These are phyloP conservation scores for Bombus haemorrhoidalis DNA, from an alignment of 1,140 invertebrate genomes.

Conservation along the genomic window DNA sequence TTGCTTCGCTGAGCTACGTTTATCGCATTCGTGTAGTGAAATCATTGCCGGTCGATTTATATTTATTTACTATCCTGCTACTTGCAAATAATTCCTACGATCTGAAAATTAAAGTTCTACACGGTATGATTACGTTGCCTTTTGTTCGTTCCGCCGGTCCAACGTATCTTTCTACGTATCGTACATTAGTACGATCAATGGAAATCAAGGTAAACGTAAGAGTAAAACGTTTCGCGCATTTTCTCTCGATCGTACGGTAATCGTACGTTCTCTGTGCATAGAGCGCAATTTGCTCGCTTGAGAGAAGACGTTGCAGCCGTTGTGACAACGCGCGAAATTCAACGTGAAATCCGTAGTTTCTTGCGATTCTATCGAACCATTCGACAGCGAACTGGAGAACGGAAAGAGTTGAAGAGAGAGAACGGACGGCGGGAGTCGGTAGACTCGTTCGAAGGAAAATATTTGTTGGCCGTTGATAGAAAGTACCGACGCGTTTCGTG, in stretches of 20 bases:
- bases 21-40: constrained; percentile 20
- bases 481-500: not conserved
- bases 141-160: accelerated
- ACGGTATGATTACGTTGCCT: not conserved
- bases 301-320: too few relatives aligned
- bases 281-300: not conserved
- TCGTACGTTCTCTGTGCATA: not conserved
- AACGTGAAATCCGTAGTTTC: not conserved
- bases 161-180: not conserved
- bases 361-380: not conserved
- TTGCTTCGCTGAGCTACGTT: not conserved
- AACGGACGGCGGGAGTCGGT: not conserved
- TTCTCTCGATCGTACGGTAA: not conserved
- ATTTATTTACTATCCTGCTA: too few relatives aligned
- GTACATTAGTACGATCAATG: not conserved
- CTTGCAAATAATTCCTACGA: too few relatives aligned
- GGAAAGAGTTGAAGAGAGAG: not conserved
- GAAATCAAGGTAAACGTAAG: not conserved
- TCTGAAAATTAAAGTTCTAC: not conserved
- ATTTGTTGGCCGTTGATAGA: not conserved
- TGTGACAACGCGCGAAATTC: not conserved
- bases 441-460: not conserved
- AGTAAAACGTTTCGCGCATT: not conserved
- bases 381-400: not conserved
- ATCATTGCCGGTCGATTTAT: not conserved